Conservation (phyloP, 2,113 vertebrate species). For the Capreolus pygargus region DNA sequence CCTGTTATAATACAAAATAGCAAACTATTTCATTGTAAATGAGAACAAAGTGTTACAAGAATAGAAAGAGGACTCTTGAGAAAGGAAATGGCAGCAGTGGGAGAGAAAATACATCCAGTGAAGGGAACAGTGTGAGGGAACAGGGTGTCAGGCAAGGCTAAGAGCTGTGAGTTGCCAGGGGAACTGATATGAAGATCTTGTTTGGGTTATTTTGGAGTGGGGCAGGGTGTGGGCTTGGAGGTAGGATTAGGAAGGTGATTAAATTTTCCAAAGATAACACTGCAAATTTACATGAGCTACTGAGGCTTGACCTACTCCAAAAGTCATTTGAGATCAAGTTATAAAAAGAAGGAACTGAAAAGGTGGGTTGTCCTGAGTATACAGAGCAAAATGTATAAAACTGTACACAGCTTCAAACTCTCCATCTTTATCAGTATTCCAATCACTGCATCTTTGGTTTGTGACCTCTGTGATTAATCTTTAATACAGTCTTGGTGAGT, state of each 20-base stretch:
- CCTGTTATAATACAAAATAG: neutral
- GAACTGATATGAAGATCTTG: neutral
- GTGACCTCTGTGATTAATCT: slow-evolving; percentile 46
- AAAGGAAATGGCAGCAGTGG: neutral
- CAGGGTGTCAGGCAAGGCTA: neutral
- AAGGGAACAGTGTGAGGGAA: neutral
- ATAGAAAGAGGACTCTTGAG: neutral
- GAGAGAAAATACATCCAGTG: neutral
- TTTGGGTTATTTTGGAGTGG: neutral
- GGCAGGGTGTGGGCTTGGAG: fast-evolving
- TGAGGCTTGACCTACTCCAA: neutral
- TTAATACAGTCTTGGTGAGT: slow-evolving; percentile 36
- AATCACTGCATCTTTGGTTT: neutral
- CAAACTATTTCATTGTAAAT: neutral
- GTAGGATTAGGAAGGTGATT: neutral
- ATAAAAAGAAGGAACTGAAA: neutral
- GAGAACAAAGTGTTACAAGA: neutral
- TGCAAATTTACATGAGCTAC: neutral
- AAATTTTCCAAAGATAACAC: neutral
- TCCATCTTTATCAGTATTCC: neutral
- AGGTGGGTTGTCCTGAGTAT: neutral
- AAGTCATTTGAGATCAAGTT: neutral
- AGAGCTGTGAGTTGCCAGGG: neutral
- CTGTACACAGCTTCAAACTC: neutral
- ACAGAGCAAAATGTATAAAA: neutral